Conservation (phyloP, 2,113 vertebrate genomes). For the Alaudala cheleensis region DNA sequence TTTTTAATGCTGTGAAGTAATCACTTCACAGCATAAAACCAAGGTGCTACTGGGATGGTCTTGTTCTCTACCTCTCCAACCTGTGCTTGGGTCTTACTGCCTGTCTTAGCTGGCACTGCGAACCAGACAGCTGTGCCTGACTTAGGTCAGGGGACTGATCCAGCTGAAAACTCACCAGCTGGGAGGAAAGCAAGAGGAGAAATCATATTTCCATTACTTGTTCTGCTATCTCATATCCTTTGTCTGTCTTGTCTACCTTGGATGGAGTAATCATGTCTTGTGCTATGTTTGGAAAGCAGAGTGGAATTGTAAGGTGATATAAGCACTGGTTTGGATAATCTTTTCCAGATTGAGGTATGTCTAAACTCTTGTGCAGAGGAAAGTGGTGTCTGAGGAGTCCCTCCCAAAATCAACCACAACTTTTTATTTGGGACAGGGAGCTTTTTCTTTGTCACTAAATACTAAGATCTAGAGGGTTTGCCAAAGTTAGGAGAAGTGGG, state of each 20-base stretch:
- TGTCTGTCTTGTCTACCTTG: constrained; percentile 36
- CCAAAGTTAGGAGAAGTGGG: background rate
- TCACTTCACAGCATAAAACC: background rate
- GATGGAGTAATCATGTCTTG: background rate
- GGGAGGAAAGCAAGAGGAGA: background rate
- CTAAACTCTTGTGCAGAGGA: background rate
- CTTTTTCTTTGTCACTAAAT: background rate
- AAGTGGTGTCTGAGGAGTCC: fast-evolving
- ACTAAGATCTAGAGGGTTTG: background rate
- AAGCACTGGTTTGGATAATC: background rate
- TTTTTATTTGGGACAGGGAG: background rate
- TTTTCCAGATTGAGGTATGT: constrained; percentile 3
- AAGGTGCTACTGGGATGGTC: background rate
- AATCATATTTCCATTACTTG: constrained; percentile 13
- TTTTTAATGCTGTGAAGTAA: background rate
- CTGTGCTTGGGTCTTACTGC: background rate
- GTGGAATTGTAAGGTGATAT: constrained; percentile 44
- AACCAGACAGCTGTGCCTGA: background rate
- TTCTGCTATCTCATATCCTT: constrained; percentile 6
- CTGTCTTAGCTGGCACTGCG: background rate
- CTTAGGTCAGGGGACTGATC: background rate
- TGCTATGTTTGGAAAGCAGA: constrained; percentile 39
- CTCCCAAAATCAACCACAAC: background rate
- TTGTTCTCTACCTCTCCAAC: background rate
- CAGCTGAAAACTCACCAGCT: constrained; percentile 1